A percentile compares a stretch with the other conserved stretches of the same genome.
Conservation (phyloP, 1,140 invertebrate species). For the Drosophila sp. region DNA sequence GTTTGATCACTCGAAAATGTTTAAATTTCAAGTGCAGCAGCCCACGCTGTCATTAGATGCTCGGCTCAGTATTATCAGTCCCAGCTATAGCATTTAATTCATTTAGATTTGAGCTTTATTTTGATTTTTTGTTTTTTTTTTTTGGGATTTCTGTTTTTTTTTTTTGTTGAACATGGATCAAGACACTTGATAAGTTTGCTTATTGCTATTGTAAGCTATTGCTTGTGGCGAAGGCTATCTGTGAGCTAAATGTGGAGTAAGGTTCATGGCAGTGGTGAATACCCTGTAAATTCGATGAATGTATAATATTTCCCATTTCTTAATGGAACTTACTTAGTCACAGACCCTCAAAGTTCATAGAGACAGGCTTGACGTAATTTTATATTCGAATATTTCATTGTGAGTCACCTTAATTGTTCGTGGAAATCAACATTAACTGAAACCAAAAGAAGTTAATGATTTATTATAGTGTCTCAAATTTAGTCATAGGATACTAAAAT, state of each 20-base stretch:
- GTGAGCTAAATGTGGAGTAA: constrained; percentile 47
- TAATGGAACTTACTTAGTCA: constrained; percentile 18
- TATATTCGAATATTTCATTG: constrained; percentile 1
- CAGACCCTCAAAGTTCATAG: constrained; percentile 9
- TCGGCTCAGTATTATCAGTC: constrained; percentile 43
- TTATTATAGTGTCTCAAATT: neutral
- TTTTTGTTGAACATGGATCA: constrained; percentile 52
- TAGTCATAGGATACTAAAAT: neutral
- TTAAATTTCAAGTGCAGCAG: constrained; percentile 71
- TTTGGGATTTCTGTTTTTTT: neutral
- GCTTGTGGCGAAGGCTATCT: constrained; percentile 32
- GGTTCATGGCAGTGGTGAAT: constrained; percentile 40
- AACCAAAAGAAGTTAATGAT: constrained; percentile 36
- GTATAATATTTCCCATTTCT: neutral
- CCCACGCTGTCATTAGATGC: constrained; percentile 58
- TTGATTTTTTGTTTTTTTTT: constrained; percentile 35
- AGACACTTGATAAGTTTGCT: constrained; percentile 63
- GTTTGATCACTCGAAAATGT: constrained; percentile 44
- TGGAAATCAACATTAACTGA: neutral
- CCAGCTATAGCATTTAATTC: constrained; percentile 42
- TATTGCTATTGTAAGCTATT: constrained; percentile 36
- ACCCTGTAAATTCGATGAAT: neutral
- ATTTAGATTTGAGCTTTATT: constrained; percentile 33
- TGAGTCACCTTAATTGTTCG: constrained; percentile 26
- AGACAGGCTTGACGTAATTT: constrained; percentile 4